phyloP scores from a whole-genome alignment of 1,140 invertebrate genomes.

The Micrasema longulum region DNA sequence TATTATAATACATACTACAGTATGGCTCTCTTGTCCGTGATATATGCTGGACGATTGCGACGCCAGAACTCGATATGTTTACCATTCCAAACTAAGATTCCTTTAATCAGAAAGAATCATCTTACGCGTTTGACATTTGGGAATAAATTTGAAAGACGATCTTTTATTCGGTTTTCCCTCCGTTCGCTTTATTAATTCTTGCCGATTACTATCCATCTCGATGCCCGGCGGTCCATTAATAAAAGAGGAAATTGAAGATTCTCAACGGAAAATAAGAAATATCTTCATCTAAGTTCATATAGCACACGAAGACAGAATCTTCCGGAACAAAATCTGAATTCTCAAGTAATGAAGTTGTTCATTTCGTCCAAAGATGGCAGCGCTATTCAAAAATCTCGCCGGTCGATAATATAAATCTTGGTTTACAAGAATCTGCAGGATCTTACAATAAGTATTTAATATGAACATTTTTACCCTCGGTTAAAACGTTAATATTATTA shows the following conservation, averaged over 20 bases:
- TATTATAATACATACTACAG: conserved; percentile 10
- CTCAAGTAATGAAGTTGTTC: conserved; percentile 13
- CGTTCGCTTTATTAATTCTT: conserved; percentile 14
- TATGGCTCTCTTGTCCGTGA: conserved; percentile 17
- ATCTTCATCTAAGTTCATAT: background rate
- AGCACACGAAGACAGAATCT: background rate
- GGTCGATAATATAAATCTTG: too few relatives aligned
- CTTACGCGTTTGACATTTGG: conserved; percentile 38
- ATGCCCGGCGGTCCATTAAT: conserved; percentile 4
- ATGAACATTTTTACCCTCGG: too few relatives aligned
- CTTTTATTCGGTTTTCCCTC: conserved; percentile 6
- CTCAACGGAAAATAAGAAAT: background rate
- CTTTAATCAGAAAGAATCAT: conserved; percentile 38
- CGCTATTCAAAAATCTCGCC: conserved; percentile 22
- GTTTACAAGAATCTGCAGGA: too few relatives aligned
- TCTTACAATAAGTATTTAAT: too few relatives aligned
- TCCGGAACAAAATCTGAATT: background rate
- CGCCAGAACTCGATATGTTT: conserved; percentile 47
- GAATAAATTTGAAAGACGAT: conserved; percentile 44
- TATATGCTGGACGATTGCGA: conserved; percentile 47
- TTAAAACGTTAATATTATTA: too few relatives aligned
- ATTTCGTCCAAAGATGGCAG: conserved; percentile 30
- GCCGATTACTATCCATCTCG: background rate
- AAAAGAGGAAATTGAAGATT: background rate
- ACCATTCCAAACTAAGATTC: conserved; percentile 39